Evolutionary conservation across 1,140 invertebrate species (phyloP).

Genomic region (Aphis craccivora): DNA sequence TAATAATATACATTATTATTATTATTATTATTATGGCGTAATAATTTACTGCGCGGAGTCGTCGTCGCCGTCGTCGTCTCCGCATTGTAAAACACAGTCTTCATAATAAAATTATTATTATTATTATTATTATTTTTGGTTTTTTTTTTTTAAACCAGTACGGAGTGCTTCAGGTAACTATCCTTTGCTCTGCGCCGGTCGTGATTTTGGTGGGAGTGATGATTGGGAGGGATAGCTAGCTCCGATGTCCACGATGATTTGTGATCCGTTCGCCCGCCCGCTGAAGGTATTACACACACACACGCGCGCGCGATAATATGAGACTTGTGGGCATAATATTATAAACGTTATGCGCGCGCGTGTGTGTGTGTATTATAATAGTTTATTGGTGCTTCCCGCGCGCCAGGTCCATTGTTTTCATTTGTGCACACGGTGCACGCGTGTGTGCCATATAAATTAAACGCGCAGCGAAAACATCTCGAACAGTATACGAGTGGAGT

Average conservation of each 20-base stretch:
- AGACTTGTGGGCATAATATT: conserved; percentile 31
- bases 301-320: not conserved
- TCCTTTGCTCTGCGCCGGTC: not conserved
- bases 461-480: not conserved
- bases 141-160: not conserved
- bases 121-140: too few relatives aligned
- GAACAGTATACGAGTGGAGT: not conserved
- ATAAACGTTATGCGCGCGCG: not conserved
- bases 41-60: not conserved
- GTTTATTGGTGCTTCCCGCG: conserved; percentile 17
- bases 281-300: not conserved
- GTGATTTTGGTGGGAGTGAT: too few relatives aligned
- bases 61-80: not conserved
- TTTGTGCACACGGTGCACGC: not conserved
- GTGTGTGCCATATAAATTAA: conserved; percentile 34
- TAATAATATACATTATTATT: not conserved
- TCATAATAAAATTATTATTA: not conserved
- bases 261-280: conserved; percentile 1
- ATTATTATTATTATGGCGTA: not conserved
- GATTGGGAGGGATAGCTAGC: not conserved
- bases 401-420: conserved; percentile 45
- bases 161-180: not conserved
- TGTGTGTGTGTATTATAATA: conserved; percentile 10
- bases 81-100: conserved; percentile 4
- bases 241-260: conserved; percentile 48